Evolutionary conservation across 1,140 invertebrate species (phyloP).

Genomic region (Drosophila murphyi): DNA sequence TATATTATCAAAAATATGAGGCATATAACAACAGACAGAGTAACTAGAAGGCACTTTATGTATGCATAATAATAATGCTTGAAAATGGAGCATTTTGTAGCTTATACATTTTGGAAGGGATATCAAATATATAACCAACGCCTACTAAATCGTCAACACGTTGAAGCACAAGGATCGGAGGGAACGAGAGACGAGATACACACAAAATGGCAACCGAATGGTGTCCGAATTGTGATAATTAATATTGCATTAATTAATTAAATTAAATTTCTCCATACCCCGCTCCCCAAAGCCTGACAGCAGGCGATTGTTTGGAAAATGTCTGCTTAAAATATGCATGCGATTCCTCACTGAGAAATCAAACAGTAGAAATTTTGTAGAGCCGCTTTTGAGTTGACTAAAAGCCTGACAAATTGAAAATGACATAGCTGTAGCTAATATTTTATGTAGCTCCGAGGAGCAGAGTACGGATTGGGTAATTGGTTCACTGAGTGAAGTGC

Average conservation of each 20-base stretch:
- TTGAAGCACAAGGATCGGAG: conserved; percentile 17
- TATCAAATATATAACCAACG: neutral
- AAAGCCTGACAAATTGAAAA: conserved; percentile 49
- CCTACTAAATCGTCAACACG: conserved; percentile 11
- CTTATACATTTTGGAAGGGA: no score
- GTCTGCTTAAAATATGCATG: conserved; percentile 37
- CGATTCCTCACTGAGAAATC: conserved; percentile 24
- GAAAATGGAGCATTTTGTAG: no score
- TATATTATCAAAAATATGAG: neutral
- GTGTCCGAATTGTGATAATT: conserved; percentile 43
- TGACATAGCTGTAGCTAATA: conserved; percentile 34
- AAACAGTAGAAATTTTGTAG: neutral
- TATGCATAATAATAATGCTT: no score
- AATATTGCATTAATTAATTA: conserved; percentile 52
- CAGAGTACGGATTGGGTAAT: conserved; percentile 24
- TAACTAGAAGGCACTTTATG: no score
- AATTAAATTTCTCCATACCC: conserved; percentile 34
- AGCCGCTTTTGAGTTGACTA: conserved; percentile 38
- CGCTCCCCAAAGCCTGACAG: neutral
- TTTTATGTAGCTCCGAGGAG: conserved; percentile 34
- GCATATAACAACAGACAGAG: neutral
- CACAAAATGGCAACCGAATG: neutral
- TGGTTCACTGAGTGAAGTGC: conserved; percentile 25
- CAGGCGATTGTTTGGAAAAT: conserved; percentile 1
- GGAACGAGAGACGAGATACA: no score